phyloP scores from a whole-genome alignment of 2,888 invertebrate genomes.

The Branchellion lobata region DNA sequence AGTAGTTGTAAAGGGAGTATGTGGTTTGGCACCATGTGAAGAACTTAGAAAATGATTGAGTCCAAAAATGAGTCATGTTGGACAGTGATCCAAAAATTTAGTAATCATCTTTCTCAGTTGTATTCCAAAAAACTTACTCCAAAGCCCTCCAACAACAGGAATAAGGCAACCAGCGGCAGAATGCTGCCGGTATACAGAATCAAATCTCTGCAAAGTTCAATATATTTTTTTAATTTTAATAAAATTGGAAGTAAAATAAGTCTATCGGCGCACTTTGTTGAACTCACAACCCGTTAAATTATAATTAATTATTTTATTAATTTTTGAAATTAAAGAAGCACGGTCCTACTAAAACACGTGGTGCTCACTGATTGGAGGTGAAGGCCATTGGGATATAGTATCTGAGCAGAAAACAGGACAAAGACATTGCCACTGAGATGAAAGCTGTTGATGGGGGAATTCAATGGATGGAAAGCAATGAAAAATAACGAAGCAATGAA shows the following conservation, averaged over 20 bases:
- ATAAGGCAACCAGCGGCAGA: conserved; percentile 50
- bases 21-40: too few species aligned
- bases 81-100: background rate
- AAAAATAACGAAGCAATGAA: too few species aligned
- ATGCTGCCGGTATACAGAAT: conserved; percentile 50
- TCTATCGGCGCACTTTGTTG: too few species aligned
- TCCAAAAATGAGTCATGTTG: too few species aligned
- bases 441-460: conserved; percentile 42
- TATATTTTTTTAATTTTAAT: too few species aligned
- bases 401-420: conserved; percentile 45
- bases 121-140: conserved; percentile 50
- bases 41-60: too few species aligned
- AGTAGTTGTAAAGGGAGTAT: too few species aligned
- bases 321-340: background rate
- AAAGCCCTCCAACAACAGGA: conserved; percentile 53
- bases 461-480: background rate
- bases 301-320: conserved; percentile 2
- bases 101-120: background rate
- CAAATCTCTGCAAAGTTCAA: conserved; percentile 50
- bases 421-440: conserved; percentile 49
- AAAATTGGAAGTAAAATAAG: too few species aligned
- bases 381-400: conserved; percentile 51
- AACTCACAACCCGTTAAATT: too few species aligned
- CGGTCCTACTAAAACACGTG: too few species aligned
- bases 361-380: conserved; percentile 48